Base-by-base conservation (phyloP, 2,888 invertebrate genomes). In the Drepana falcataria region DNA sequence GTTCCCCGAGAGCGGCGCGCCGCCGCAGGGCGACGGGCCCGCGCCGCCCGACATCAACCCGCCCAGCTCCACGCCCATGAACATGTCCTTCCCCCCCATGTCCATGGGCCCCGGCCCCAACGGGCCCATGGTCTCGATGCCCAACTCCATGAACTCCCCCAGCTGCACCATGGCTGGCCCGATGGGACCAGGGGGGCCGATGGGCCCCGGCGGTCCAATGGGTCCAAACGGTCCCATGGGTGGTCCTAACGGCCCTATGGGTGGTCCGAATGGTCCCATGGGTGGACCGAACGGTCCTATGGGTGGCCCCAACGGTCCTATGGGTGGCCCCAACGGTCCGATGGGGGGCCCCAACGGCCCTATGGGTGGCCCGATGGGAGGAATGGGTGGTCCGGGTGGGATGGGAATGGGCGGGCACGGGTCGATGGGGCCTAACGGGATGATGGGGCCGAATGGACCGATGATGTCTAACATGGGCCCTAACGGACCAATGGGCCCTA, bases 1-100 rank as follows among this genome's bases (percentile, higher is more conserved):
- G 55, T 97, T 97, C 87, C 97, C 97, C 0, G 97, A 97, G 75
- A 94, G 94, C 54, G 88, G 87, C 0, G 79, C 75, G 1, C 87
- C 79, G 47, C 79, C 79, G 61, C 85, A 84, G 58, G 75, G 75
- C 35, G 87, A 86, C 55, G 79, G 76, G 44, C 73, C 77, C 9
- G 86, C 83, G 55, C 79, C 79, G n/a, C 74, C 79, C 61, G 84
- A 85, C 57, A 80, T 81, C 53, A 85, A 87, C 66, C 86, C 91
- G 0, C 90, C 90, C 9, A 88, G 81, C 65, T 88, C 87, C 44
- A 67, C 75, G 3, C 83, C 84, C 47, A 87, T 88, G 81, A 86
- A 83, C 68, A 87, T 87, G 86, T 73, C 84, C 2, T 87, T 77
- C 67, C 85, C 87, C 4, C 85, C 87, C 49, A 86, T 88, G 86